Base-by-base conservation (phyloP, 2,113 vertebrate genomes). In the Ammospiza nelsoni region DNA sequence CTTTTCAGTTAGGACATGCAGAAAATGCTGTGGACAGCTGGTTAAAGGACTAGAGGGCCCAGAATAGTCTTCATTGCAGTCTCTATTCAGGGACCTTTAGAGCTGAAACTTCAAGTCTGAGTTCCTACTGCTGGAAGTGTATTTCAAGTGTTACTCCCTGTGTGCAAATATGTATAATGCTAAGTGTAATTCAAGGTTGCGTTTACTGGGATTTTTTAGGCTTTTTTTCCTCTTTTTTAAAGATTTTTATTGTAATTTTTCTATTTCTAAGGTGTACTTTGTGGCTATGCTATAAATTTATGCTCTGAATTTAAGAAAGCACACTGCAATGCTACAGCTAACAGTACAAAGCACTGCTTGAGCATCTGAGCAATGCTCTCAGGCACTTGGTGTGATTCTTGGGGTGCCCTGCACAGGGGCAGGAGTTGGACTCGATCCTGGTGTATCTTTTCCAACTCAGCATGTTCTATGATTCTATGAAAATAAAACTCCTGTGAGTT, bases 241-340 rank as follows among this genome's bases (percentile, higher is more conserved):
- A 39, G 39, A 39, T 39, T 35, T 55, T 54, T 8, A 4, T 87
- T 92, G 11, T 31, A 31, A 24, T 51, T 52, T 59, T 49, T 44
- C 31, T 84, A 5, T 5, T 69, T 90, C 25, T 86, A 21, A 84
- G 27, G 2, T 9, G 0, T 54, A 17, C 33, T 72, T 85, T 59
- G 3, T 84, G 33, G 8, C 27, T 49, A 7, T 52, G 13, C 28
- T 65, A 52, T 72, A 61, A 73, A 73, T 73, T 43, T 37, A 15
- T 72, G 19, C n/a, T 72, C 39, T 79, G 62, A 74, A 48, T 80
- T 77, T 71, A 33, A 73, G 76, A 87, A 92, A 84, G n/a, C n/a
- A 43, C 28, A 23, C 16, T 74, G 10, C 84, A 91, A 14, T 46
- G 17, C 28, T 62, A 57, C 71, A 59, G 43, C 15, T 16, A 73